A percentile compares a stretch with the other conserved stretches of the same genome.
Evolutionary conservation across 2,888 invertebrate species (phyloP).

Genomic region (Coenonympha arcania): DNA sequence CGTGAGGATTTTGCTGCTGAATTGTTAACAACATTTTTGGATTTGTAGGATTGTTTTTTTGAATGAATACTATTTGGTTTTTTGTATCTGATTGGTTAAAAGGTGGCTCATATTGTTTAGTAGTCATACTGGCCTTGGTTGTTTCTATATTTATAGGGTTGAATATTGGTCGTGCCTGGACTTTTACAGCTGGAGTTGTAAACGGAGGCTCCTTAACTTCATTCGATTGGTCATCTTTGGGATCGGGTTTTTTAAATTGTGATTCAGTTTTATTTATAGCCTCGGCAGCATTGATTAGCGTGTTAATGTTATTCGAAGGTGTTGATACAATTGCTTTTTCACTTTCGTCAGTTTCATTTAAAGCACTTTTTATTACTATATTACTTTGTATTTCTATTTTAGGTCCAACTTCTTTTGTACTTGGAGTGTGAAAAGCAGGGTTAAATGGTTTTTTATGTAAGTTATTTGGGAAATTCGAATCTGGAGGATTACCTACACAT

Average conservation of each 20-base stretch:
- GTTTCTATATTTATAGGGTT: conserved; percentile 48
- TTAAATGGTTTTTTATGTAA: conserved; percentile 37
- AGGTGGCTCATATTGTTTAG: conserved; percentile 46
- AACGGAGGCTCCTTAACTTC: conserved; percentile 38
- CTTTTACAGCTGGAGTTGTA: conserved; percentile 25
- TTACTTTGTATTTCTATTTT: conserved; percentile 66
- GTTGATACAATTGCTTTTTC: conserved; percentile 22
- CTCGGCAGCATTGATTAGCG: conserved; percentile 57
- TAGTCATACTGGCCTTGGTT: conserved; percentile 42
- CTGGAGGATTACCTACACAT: conserved; percentile 49
- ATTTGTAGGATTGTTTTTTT: conserved; percentile 51
- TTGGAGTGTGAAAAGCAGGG: conserved; percentile 36
- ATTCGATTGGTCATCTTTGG: conserved; percentile 37
- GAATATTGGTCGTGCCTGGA: conserved; percentile 37
- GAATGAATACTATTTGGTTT: conserved; percentile 60
- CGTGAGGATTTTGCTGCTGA: conserved; percentile 58
- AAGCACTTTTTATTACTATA: conserved; percentile 55
- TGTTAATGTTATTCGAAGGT: conserved; percentile 36
- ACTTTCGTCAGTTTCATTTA: conserved; percentile 39
- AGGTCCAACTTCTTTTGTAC: conserved; percentile 33
- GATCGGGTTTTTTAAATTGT: conserved; percentile 47
- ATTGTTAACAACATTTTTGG: conserved; percentile 60
- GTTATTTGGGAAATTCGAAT: conserved; percentile 36
- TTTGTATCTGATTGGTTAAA: conserved; percentile 54
- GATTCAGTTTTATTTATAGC: conserved; percentile 51